phyloP scores from a whole-genome alignment of 2,113 vertebrate genomes.

The Actenoides hombroni region DNA sequence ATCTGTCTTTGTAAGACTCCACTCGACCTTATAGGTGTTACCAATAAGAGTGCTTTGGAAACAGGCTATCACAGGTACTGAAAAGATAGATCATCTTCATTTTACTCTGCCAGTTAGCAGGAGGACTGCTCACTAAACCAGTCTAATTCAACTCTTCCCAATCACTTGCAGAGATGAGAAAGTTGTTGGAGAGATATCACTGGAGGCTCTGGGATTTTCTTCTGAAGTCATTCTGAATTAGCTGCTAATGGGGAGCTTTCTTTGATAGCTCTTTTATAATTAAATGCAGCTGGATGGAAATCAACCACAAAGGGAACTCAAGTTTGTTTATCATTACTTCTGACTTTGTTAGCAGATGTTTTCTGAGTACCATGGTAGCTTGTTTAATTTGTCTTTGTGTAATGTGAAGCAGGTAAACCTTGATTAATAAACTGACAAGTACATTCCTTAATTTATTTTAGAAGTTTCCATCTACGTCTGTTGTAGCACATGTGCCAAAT shows the following conservation, averaged over 20 bases:
- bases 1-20: neutral
- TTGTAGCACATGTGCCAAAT: conserved; percentile 71
- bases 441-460: conserved; percentile 74
- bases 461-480: conserved; percentile 70
- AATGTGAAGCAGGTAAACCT: conserved; percentile 81
- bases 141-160: conserved; percentile 58
- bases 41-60: neutral
- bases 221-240: conserved; percentile 85
- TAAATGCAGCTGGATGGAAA: conserved; percentile 84
- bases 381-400: conserved; percentile 76
- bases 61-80: conserved; percentile 2
- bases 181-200: conserved; percentile 72
- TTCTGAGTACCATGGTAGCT: conserved; percentile 77
- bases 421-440: conserved; percentile 81
- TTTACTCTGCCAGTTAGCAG: neutral
- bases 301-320: conserved; percentile 82
- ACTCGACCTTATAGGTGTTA: neutral
- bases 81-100: neutral
- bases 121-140: conserved; percentile 48
- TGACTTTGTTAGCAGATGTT: conserved; percentile 84
- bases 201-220: conserved; percentile 80
- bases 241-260: conserved; percentile 81
- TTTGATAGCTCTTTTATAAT: conserved; percentile 84
- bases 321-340: conserved; percentile 83
- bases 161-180: conserved; percentile 71